Base-by-base conservation (phyloP, 2,113 vertebrate species). In the Dipodomys stephensi region DNA sequence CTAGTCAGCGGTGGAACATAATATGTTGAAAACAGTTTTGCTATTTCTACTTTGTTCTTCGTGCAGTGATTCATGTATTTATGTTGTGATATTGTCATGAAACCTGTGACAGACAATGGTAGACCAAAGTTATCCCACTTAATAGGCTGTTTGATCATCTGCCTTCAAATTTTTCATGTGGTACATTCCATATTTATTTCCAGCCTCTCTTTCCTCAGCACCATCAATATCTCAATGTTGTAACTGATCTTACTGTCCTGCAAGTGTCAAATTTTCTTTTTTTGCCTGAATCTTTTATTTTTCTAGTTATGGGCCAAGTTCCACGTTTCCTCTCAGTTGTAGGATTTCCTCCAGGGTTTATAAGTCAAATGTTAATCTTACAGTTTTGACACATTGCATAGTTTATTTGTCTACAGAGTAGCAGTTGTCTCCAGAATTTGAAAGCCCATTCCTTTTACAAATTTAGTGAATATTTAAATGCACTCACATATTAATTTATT, bases 381-480 rank as follows among this genome's bases (percentile, higher is more conserved):
- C 1, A 8, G 1, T 87, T 84, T 86, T 90, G 79, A 73, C 81
- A 62, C 83, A 79, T 93, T 69, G 28, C 69, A 5, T 39, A 78
- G 32, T 78, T 90, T 69, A 60, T 79, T 39, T 73, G 35, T 88
- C 65, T 90, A 11, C 53, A 77, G 84, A 84, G 44, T 53, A 19
- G 46, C 8, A 57, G 0, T 73, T 57, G 53, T 94, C 69, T 90
- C 84, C 53, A 85, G 77, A 94, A 92, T 49, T 89, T 25, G 72
- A 57, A 27, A 71, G 19, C 46, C 72, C 65, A 44, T 71, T 92
- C 30, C 89, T 91, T 85, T 94, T 13, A n/a, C 19, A 22, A 69
- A 71, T 35, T 39, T 53, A 67, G 73, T 53, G 68, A n/a, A 57
- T 93, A 88, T 22, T 88, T 91, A 53, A 83, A 8, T 87, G 69